Conservation (phyloP, 2,888 invertebrate genomes). For the Himalopsyche japonica region DNA sequence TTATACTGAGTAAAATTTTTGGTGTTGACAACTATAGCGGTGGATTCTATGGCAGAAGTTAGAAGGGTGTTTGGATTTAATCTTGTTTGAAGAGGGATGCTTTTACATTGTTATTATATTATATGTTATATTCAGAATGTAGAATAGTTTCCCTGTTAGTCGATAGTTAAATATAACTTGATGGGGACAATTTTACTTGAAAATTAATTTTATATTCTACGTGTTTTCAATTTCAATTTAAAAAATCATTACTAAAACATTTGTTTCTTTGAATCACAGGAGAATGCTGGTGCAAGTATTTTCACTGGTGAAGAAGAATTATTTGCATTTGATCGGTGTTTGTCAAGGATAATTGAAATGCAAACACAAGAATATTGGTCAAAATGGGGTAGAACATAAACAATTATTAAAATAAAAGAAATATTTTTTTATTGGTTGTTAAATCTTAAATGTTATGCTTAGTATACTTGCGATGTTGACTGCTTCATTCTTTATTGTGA, state of each 20-base stretch:
- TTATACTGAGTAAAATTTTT: no score
- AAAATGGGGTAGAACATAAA: slow-evolving; percentile 59
- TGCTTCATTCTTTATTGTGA: not conserved
- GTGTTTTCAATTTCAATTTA: no score
- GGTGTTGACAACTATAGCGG: no score
- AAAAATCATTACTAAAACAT: not conserved
- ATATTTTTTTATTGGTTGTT: not conserved
- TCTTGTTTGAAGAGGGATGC: no score
- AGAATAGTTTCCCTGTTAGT: not conserved
- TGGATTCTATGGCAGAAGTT: no score
- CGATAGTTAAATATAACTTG: no score
- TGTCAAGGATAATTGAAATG: slow-evolving; percentile 95
- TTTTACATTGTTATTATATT: not conserved
- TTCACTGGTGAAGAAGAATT: slow-evolving; percentile 98
- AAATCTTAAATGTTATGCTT: not conserved
- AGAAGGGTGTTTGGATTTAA: no score
- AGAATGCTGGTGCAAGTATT: slow-evolving; percentile 80
- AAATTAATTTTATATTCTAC: no score
- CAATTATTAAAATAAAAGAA: not conserved
- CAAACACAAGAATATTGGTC: slow-evolving; percentile 94
- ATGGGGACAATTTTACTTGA: no score
- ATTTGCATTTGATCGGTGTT: slow-evolving; percentile 93
- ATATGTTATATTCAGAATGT: not conserved
- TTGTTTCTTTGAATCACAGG: slow-evolving; percentile 52
- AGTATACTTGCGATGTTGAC: not conserved